Percentiles rank a stretch among this genome's conserved stretches.
phyloP scores from a whole-genome alignment of 2,797 vertebrate genomes.

The Ctenopoma multispine region DNA sequence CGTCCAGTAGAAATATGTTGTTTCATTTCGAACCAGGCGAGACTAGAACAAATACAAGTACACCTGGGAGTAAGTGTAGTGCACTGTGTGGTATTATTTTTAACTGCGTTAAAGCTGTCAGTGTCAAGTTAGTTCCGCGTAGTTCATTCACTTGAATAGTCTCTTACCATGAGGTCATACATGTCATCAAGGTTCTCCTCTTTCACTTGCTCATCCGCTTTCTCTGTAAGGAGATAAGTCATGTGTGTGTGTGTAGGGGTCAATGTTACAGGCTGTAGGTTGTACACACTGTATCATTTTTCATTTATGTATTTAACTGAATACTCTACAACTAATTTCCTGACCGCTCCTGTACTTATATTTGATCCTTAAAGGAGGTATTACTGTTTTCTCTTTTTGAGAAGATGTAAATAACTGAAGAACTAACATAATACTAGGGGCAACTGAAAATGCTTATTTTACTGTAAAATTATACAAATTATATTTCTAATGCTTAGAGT shows the following conservation, averaged over 20 bases:
- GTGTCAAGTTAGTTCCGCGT: background rate
- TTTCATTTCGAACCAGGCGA: constrained; percentile 87
- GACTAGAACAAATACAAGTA: constrained; percentile 84
- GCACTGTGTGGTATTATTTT: too few species aligned
- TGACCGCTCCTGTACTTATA: background rate
- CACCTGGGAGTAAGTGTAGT: background rate
- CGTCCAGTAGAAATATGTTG: constrained; percentile 90
- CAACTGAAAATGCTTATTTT: background rate
- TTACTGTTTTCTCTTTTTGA: background rate
- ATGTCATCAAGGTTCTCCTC: constrained; percentile 78
- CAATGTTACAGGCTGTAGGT: constrained; percentile 20
- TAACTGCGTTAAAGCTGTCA: constrained; percentile 15
- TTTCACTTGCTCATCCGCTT: constrained; percentile 73
- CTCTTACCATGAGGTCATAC: constrained; percentile 88
- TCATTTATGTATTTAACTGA: constrained; percentile 9
- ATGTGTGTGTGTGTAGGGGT: constrained; percentile 19
- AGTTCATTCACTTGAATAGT: constrained; percentile 1
- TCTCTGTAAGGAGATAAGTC: constrained; percentile 68
- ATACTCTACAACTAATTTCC: constrained; percentile 32
- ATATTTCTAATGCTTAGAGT: too few species aligned
- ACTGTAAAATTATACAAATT: too few species aligned
- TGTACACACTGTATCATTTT: constrained; percentile 42
- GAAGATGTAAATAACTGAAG: background rate
- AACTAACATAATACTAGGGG: background rate
- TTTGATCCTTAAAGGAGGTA: background rate